Conservation (phyloP, 2,888 invertebrate genomes). For the Cephalotes varians region DNA sequence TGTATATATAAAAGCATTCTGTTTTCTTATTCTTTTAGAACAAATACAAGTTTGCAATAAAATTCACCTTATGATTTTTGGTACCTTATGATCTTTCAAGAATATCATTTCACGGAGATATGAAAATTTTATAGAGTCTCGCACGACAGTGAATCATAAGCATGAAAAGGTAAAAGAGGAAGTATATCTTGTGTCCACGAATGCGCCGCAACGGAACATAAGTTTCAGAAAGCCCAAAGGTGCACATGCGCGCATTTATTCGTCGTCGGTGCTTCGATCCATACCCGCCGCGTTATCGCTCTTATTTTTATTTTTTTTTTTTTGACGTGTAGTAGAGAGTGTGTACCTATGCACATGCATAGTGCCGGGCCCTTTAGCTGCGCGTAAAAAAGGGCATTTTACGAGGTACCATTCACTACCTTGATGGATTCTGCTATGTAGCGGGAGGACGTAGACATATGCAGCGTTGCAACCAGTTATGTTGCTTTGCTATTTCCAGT, state of each 20-base stretch:
- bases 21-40: background rate
- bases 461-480: constrained; percentile 44
- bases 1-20: background rate
- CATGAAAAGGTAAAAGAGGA: constrained; percentile 18
- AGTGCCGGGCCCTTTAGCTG: constrained; percentile 41
- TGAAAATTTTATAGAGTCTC: background rate
- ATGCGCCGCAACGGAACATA: constrained; percentile 1
- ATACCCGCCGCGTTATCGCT: constrained; percentile 20
- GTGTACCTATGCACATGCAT: constrained; percentile 39
- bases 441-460: constrained; percentile 31
- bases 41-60: constrained; percentile 25
- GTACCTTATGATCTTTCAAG: background rate
- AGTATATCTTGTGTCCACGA: background rate
- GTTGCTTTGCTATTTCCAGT: constrained; percentile 56
- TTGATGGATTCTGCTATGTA: constrained; percentile 49
- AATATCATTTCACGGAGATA: constrained; percentile 1
- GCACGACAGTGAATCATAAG: constrained; percentile 25
- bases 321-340: constrained; percentile 6
- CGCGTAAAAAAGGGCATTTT: constrained; percentile 57
- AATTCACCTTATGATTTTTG: background rate
- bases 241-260: constrained; percentile 42
- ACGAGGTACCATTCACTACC: constrained; percentile 56
- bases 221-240: constrained; percentile 28
- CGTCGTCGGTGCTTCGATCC: constrained; percentile 42
- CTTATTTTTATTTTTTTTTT: constrained; percentile 45